phyloP scores from a whole-genome alignment of 2,113 vertebrate species.

The Xenus cinereus region DNA sequence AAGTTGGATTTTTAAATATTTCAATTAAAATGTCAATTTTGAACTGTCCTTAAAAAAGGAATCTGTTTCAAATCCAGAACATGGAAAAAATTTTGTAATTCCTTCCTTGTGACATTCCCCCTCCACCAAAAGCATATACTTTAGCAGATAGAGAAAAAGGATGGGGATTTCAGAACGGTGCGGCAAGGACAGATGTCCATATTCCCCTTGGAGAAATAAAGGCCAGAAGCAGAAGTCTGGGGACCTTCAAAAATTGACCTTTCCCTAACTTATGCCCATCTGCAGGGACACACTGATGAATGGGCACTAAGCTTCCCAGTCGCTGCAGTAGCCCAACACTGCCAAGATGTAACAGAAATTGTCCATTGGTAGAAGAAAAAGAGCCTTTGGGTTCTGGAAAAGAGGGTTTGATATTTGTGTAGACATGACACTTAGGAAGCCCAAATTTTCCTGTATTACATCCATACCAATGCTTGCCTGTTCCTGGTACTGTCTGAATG shows the following conservation, averaged over 20 bases:
- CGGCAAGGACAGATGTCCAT: not conserved
- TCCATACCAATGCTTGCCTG: no score
- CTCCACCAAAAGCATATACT: not conserved
- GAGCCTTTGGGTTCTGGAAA: not conserved
- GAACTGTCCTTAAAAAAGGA: not conserved
- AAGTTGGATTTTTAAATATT: not conserved
- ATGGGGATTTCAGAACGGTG: not conserved
- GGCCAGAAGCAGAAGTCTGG: not conserved
- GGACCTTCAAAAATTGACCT: not conserved
- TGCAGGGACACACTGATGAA: not conserved
- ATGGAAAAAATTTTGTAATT: not conserved
- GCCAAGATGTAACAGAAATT: not conserved
- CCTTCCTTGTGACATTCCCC: not conserved
- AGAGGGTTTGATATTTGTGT: not conserved
- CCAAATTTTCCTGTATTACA: not conserved
- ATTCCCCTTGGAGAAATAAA: not conserved
- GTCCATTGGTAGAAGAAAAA: not conserved
- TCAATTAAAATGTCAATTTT: not conserved
- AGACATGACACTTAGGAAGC: no score
- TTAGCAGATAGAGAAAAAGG: not conserved
- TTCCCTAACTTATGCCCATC: not conserved
- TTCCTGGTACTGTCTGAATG: not conserved
- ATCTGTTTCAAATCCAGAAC: not conserved
- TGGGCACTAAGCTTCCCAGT: not conserved
- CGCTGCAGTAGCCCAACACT: not conserved